Evolutionary conservation across 2,113 vertebrate genomes (phyloP).

Genomic region (Martes martes): DNA sequence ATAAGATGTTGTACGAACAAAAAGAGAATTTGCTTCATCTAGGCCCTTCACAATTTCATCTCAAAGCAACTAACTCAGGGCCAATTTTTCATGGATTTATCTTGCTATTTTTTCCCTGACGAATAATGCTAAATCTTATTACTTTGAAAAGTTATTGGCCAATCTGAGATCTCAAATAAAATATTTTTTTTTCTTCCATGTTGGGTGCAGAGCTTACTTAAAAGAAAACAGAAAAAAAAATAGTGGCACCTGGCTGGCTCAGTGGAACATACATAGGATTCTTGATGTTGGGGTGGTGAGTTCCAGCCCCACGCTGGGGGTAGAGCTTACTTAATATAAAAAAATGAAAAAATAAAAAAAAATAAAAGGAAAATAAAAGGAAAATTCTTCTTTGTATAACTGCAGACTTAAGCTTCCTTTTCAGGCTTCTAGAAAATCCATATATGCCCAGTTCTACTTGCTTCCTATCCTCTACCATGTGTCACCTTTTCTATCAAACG

Average conservation of each 20-base stretch:
- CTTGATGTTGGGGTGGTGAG: background rate
- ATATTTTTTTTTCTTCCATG: background rate
- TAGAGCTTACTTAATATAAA: background rate
- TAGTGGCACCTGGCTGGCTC: background rate
- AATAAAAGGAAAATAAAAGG: background rate
- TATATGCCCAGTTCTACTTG: background rate
- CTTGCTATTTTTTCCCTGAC: background rate
- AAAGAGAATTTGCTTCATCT: background rate
- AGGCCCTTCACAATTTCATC: background rate
- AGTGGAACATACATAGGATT: background rate
- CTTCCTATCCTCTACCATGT: background rate
- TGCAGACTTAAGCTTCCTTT: background rate
- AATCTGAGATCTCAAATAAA: background rate
- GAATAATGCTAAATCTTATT: background rate
- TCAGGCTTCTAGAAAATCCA: background rate
- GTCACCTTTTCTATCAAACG: background rate
- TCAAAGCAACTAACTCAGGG: background rate
- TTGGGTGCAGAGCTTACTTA: background rate
- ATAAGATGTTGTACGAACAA: background rate
- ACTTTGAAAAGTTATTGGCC: slow-evolving; percentile 35
- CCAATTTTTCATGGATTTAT: background rate
- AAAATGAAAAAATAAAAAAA: background rate
- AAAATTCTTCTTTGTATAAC: background rate
- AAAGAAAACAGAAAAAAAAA: background rate
- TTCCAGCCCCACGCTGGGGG: background rate